phyloP scores from a whole-genome alignment of 2,113 vertebrate genomes.

The Sapajus apella region DNA sequence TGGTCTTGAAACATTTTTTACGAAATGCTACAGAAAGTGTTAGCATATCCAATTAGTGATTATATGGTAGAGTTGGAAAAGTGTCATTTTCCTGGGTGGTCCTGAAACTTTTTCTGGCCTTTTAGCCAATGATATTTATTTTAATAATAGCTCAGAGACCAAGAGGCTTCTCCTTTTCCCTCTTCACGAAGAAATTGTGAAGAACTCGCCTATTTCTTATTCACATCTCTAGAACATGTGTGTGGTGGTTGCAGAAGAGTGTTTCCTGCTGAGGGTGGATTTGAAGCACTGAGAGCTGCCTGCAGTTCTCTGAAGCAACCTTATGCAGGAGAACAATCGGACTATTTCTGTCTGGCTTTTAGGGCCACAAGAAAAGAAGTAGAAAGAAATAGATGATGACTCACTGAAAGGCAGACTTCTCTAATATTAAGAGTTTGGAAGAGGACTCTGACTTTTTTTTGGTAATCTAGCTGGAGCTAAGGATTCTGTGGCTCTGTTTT shows the following conservation, averaged over 20 bases:
- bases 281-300: background rate
- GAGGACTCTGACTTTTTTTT: background rate
- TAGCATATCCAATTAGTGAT: constrained; percentile 53
- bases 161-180: background rate
- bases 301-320: background rate
- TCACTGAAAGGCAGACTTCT: background rate
- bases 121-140: constrained; percentile 55
- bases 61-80: background rate
- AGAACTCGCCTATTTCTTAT: background rate
- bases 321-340: background rate
- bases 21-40: constrained; percentile 41
- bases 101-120: constrained; percentile 36
- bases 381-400: background rate
- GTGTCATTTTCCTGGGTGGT: constrained; percentile 51
- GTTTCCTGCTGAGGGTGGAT: background rate
- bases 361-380: background rate
- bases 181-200: constrained; percentile 5
- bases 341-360: background rate
- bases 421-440: background rate
- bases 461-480: background rate
- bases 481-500: background rate
- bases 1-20: constrained; percentile 54
- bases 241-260: constrained; percentile 2
- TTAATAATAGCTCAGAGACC: constrained; percentile 56
- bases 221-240: constrained; percentile 8